Conservation (phyloP, 2,888 invertebrate species). For the Ectemnius lituratus region DNA sequence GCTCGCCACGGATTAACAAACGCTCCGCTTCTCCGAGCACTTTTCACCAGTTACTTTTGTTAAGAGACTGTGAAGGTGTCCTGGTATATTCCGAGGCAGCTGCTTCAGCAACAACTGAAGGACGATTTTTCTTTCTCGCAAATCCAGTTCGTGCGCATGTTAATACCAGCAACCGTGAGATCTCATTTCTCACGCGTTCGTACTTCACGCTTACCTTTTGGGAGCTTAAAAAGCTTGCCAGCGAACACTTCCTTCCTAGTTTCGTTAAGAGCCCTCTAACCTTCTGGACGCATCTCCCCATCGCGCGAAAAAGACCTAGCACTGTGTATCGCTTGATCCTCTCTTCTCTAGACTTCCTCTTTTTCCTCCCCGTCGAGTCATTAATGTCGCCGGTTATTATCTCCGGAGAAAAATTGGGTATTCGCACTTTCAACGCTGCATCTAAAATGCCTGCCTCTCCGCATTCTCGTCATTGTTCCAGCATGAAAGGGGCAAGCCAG, state of each 20-base stretch:
- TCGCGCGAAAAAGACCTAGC: slow-evolving; percentile 13
- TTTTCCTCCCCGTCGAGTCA: slow-evolving; percentile 18
- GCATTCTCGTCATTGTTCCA: neutral
- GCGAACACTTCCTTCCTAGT: slow-evolving; percentile 5
- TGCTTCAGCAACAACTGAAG: too few species aligned
- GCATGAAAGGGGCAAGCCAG: neutral
- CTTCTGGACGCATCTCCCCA: slow-evolving; percentile 10
- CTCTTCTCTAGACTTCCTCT: neutral
- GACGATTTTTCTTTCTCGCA: slow-evolving; percentile 20
- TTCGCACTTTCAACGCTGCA: neutral
- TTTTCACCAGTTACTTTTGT: too few species aligned
- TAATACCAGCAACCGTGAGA: slow-evolving; percentile 31
- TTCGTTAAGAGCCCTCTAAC: slow-evolving; percentile 30
- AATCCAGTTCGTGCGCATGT: slow-evolving; percentile 21
- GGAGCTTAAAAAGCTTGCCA: slow-evolving; percentile 39
- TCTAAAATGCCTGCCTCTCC: neutral
- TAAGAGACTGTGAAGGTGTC: too few species aligned
- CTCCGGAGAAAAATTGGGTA: slow-evolving; percentile 3
- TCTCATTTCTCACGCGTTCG: slow-evolving; percentile 40
- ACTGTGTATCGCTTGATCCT: slow-evolving; percentile 42
- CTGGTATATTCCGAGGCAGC: too few species aligned
- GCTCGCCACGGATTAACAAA: too few species aligned
- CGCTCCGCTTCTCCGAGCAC: too few species aligned
- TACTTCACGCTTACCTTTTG: slow-evolving; percentile 23
- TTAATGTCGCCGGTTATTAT: slow-evolving; percentile 37